Evolutionary conservation across 2,888 invertebrate genomes (phyloP).

Genomic region (Lepeophtheirus nordmannii): DNA sequence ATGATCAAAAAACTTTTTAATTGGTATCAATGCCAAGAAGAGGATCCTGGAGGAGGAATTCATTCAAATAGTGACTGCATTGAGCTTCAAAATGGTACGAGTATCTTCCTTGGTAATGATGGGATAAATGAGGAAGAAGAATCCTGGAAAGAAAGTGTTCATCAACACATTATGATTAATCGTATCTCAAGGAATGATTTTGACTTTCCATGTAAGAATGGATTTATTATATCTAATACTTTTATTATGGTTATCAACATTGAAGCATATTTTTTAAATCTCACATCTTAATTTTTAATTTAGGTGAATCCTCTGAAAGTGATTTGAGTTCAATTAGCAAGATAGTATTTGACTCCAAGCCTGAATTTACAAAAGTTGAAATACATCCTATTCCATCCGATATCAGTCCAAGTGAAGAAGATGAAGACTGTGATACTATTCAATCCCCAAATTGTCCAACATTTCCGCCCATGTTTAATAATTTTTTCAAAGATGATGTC

Average conservation of each 20-base stretch:
- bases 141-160: background rate
- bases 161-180: background rate
- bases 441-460: background rate
- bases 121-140: background rate
- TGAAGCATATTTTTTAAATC: no score
- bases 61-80: background rate
- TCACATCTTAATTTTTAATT: background rate
- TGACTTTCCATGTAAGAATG: background rate
- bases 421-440: background rate
- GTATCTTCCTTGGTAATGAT: slow-evolving; percentile 2
- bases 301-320: background rate
- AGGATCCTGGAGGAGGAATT: background rate
- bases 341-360: background rate
- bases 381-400: background rate
- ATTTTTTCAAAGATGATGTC: background rate
- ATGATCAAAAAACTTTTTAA: background rate
- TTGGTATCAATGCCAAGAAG: background rate
- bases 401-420: background rate
- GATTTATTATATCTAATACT: no score
- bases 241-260: no score
- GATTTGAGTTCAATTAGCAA: slow-evolving; percentile 1
- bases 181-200: background rate
- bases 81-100: background rate
- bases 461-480: slow-evolving; percentile 4
- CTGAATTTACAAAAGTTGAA: background rate